Base-by-base conservation (phyloP, 92 coral and sea anemone species). In the Zoanthus sociatus region DNA sequence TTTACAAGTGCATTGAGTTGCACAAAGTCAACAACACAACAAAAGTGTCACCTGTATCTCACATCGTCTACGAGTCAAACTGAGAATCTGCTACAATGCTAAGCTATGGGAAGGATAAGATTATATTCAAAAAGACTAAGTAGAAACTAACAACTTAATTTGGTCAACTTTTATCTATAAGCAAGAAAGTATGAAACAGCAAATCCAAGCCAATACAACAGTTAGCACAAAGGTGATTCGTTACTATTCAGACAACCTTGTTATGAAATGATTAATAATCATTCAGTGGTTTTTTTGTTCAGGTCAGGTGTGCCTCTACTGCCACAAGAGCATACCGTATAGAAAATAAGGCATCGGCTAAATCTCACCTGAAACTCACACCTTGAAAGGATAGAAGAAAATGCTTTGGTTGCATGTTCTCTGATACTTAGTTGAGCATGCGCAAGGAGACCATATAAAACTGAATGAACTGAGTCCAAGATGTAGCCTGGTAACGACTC, bases 401-500 rank as follows among this genome's bases (percentile, higher is more conserved):
- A 91, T 47, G 99, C 98, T 88, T 95, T 97, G 15, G 99, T 95
- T 10, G 98, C 94, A 51, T 95, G 99, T 78, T 95, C 99, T 91
- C 99, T 91, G 77, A 97, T 97, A 86, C 98, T 97, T 46, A 97
- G 93, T 84, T 97, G 99, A 56, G 98, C 92, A 63, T 97, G 97
- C 11, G 93, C 98, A 70, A 97, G 95, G 66, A 97, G 89, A 15
- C 97, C 91, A 83, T 93, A 97, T 50, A 97, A 86, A 64, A 97
- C 99, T 1, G 98, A 95, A 73, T 93, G 95, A 21, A 97, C 95
- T 50, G 98, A 97, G 58, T 86, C 93, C 85, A 91, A 84, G 86
- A 97, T 97, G 83, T 93, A 97, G 3, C 90, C 91, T 78, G 99
- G 99, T 21, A 97, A 90, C 5, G 94, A 88, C 37, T 89, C 87